Conservation (phyloP, 2,113 vertebrate species). For the Thalassoma bifasciatum region DNA sequence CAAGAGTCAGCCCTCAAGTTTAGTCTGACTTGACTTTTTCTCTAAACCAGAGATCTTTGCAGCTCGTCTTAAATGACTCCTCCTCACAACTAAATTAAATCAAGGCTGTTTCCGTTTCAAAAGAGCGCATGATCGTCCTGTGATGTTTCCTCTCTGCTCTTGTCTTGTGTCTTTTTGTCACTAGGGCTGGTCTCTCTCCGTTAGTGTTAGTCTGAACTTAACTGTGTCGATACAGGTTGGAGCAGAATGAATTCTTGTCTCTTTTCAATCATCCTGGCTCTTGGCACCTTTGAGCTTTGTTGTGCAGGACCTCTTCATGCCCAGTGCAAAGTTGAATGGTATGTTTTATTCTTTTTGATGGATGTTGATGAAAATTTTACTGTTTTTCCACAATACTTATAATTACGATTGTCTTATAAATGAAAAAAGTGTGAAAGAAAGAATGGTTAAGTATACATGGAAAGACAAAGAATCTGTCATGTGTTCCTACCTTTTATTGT, state of each 20-base stretch:
- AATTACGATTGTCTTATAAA: too few species aligned
- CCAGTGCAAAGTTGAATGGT: conserved; percentile 85
- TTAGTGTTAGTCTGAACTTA: background rate
- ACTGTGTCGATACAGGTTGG: background rate
- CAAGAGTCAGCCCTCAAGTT: too few species aligned
- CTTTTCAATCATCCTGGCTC: conserved; percentile 35
- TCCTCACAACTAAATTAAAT: conserved; percentile 64
- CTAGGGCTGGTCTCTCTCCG: background rate
- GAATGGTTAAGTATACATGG: too few species aligned
- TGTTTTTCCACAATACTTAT: too few species aligned
- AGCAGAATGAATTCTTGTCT: conserved; percentile 59
- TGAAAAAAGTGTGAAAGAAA: too few species aligned
- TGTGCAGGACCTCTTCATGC: conserved; percentile 80
- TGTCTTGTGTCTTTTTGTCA: conserved; percentile 1
- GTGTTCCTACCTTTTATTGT: too few species aligned
- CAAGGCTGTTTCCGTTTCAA: conserved; percentile 55
- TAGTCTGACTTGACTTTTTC: too few species aligned
- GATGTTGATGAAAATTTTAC: background rate
- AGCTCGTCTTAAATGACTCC: background rate
- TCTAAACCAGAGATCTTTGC: background rate
- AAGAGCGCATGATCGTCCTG: conserved; percentile 77
- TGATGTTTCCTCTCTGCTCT: conserved; percentile 38
- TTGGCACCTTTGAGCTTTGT: conserved; percentile 35
- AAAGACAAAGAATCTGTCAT: too few species aligned
- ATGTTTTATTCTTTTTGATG: conserved; percentile 16